Base-by-base conservation (phyloP, 2,888 invertebrate genomes). In the Drosophila rubida region DNA sequence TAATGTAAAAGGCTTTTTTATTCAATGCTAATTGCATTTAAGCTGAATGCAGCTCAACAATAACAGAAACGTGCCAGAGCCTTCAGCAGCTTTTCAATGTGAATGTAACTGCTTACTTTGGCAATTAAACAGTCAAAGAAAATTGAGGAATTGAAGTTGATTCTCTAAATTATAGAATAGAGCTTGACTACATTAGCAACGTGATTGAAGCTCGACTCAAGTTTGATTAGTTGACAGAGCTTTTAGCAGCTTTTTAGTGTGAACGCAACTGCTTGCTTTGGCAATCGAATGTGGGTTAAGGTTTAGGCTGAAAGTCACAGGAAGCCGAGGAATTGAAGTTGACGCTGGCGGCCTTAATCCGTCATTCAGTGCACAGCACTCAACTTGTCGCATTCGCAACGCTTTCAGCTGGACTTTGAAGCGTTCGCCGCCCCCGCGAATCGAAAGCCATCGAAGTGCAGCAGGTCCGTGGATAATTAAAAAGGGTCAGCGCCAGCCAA, bases 391-490 rank as follows among this genome's bases (percentile, higher is more conserved):
- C 45, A 67, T 72, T 74, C 49, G 72, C 61, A 37, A 68, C 62
- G 74, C 69, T 68, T 68, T 74, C 69, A 68, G 30, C 11, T 54
- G 3, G 19, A 7, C 35, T 35, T 4, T n/a, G 22, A 35, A 44
- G 25, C 39, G 4, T 42, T 58, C n/a, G 39, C 37, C 27, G 55
- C 32, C 55, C 44, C 11, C 55, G 2, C 68, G 63, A 30, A 41
- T 51, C 9, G 53, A 53, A 32, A 9, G 22, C 16, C 39, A 58
- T 37, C 42, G 35, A 65, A 51, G 22, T 63, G 50, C 22, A 42
- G 54, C 60, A 61, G 58, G 64, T 75, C 63, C 35, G 44, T 53
- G 44, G 41, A 75, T 69, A 55, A 66, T 64, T 69, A 51, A 32
- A 51, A 48, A 50, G 53, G 53, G 45, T 39, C 50, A 37, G 51